phyloP scores from a whole-genome alignment of 1,140 invertebrate genomes.

The Atta texana region DNA sequence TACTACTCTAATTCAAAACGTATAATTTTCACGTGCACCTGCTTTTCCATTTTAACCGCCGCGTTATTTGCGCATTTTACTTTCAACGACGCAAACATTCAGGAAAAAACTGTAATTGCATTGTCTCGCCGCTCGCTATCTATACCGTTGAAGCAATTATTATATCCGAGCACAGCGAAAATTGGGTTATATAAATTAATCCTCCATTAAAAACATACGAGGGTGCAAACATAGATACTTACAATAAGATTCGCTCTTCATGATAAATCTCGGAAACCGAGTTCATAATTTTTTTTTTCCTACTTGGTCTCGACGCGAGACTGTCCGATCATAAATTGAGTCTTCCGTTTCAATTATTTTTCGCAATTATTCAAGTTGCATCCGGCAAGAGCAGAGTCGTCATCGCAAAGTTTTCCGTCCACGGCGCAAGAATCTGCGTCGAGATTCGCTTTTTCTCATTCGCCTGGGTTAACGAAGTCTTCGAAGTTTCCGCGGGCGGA shows the following conservation, averaged over 20 bases:
- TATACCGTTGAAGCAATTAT: neutral
- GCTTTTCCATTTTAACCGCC: conserved; percentile 27
- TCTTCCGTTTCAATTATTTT: conserved; percentile 75
- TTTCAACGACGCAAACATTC: neutral
- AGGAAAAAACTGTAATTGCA: conserved; percentile 12
- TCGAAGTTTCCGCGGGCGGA: conserved; percentile 54
- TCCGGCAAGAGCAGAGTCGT: neutral
- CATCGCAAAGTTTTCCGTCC: conserved; percentile 58
- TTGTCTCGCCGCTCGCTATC: neutral
- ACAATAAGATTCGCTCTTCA: conserved; percentile 17
- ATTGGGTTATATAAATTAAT: conserved; percentile 22
- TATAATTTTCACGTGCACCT: conserved; percentile 33
- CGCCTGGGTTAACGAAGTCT: conserved; percentile 67
- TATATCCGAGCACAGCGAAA: neutral
- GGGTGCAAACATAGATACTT: neutral
- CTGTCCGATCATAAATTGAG: conserved; percentile 61
- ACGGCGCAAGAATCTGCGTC: conserved; percentile 36
- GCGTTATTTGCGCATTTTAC: conserved; percentile 16
- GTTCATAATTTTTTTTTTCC: conserved; percentile 62
- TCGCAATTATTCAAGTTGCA: conserved; percentile 66
- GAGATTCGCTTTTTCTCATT: conserved; percentile 35
- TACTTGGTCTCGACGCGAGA: neutral
- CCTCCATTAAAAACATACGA: neutral
- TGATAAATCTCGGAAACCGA: conserved; percentile 25
- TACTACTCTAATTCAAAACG: conserved; percentile 23